Conservation (phyloP, 2,113 vertebrate genomes). For the Crotalus viridis region DNA sequence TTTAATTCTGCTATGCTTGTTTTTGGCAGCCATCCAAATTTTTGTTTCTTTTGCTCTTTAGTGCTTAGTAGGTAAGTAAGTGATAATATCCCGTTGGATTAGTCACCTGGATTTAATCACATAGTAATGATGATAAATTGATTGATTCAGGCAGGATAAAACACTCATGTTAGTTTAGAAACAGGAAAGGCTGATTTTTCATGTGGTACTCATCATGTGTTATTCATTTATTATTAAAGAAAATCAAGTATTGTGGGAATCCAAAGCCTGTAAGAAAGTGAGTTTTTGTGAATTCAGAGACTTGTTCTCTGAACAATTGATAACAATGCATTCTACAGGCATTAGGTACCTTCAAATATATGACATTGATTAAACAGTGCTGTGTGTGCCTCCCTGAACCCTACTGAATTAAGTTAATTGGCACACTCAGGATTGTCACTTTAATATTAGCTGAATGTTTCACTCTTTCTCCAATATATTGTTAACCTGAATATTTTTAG, state of each 20-base stretch:
- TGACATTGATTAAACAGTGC: neutral
- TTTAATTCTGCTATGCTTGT: neutral
- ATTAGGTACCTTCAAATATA: neutral
- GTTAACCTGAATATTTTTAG: neutral
- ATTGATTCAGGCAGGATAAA: neutral
- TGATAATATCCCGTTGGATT: neutral
- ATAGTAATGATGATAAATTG: neutral
- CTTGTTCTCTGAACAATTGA: neutral
- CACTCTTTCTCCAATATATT: neutral
- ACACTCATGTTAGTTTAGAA: neutral
- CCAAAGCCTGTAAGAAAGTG: neutral
- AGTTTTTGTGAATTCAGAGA: neutral
- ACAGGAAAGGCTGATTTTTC: neutral
- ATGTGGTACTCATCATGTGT: neutral
- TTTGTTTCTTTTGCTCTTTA: neutral
- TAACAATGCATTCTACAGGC: neutral
- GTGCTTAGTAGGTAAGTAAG: neutral
- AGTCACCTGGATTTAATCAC: neutral
- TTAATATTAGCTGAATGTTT: neutral
- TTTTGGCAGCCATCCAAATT: neutral
- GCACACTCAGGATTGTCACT: neutral
- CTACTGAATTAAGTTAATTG: neutral
- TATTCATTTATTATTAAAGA: neutral
- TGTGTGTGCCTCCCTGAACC: neutral
- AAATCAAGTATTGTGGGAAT: neutral